Conservation (phyloP, 2,888 invertebrate species). For the Coleophora deauratella region DNA sequence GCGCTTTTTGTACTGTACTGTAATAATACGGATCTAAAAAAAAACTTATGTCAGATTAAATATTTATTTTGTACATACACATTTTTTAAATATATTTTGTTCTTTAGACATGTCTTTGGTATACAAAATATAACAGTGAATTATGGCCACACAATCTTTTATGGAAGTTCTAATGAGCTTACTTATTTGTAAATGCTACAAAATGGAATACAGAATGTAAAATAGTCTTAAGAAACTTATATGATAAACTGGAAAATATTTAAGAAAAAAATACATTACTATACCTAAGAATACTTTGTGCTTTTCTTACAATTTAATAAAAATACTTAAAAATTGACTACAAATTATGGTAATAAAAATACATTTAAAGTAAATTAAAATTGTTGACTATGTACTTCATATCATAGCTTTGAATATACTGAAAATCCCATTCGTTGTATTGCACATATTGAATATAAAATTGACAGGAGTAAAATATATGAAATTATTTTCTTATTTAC, state of each 20-base stretch:
- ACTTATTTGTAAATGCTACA: conserved; percentile 2
- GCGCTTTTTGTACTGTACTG: too few relatives aligned
- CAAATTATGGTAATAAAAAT: neutral
- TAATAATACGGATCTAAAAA: too few relatives aligned
- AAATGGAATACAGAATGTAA: conserved; percentile 31
- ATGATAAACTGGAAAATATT: neutral
- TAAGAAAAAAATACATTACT: neutral
- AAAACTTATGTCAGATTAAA: conserved; percentile 18
- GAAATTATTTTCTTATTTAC: neutral
- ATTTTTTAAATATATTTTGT: conserved; percentile 50
- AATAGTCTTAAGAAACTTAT: neutral
- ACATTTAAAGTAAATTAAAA: neutral
- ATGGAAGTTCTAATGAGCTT: conserved; percentile 39
- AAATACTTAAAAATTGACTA: too few relatives aligned
- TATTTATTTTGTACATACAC: conserved; percentile 46
- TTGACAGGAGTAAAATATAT: conserved; percentile 3
- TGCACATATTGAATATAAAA: conserved; percentile 5
- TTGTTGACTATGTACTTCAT: neutral
- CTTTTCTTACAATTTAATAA: neutral
- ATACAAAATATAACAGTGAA: conserved; percentile 62
- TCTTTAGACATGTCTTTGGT: conserved; percentile 64
- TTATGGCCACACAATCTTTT: conserved; percentile 52
- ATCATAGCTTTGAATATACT: neutral
- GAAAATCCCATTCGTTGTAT: neutral
- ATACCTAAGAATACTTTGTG: conserved; percentile 7